Conservation (phyloP, 2,113 vertebrate species). For the Sciurus niger region DNA sequence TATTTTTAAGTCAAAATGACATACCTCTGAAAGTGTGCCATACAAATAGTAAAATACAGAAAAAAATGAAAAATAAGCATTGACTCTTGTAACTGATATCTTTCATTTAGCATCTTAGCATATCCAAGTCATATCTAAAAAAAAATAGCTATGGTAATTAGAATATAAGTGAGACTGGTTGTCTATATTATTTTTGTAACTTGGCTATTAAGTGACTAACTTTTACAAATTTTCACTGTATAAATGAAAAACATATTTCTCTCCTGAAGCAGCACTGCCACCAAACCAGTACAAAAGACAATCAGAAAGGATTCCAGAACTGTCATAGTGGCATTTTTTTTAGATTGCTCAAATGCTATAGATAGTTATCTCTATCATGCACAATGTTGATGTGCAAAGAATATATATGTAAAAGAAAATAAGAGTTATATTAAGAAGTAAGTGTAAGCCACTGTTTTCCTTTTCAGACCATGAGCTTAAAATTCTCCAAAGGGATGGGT, state of each 20-base stretch:
- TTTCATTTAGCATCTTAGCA: conserved; percentile 28
- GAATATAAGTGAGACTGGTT: conserved; percentile 12
- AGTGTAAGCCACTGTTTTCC: conserved; percentile 60
- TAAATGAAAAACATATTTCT: conserved; percentile 2
- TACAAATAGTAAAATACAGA: neutral
- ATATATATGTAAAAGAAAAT: conserved; percentile 34
- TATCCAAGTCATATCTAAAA: neutral
- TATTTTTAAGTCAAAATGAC: conserved; percentile 16
- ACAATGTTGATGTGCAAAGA: conserved; percentile 40
- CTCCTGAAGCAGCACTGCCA: neutral
- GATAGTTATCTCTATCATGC: conserved; percentile 4
- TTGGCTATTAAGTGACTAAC: neutral
- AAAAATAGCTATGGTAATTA: conserved; percentile 16
- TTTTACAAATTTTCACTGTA: conserved; percentile 30
- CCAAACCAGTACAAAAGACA: neutral
- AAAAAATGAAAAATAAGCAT: conserved; percentile 8
- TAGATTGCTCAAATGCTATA: neutral
- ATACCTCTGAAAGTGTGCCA: neutral
- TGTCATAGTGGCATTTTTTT: conserved; percentile 9
- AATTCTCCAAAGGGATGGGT: conserved; percentile 63
- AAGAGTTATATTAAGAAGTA: conserved; percentile 58
- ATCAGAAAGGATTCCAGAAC: neutral
- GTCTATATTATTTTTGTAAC: neutral
- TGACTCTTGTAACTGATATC: neutral
- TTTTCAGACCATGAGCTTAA: conserved; percentile 64